Evolutionary conservation across 2,797 vertebrate species (phyloP).

Genomic region (Anniella stebbinsi): DNA sequence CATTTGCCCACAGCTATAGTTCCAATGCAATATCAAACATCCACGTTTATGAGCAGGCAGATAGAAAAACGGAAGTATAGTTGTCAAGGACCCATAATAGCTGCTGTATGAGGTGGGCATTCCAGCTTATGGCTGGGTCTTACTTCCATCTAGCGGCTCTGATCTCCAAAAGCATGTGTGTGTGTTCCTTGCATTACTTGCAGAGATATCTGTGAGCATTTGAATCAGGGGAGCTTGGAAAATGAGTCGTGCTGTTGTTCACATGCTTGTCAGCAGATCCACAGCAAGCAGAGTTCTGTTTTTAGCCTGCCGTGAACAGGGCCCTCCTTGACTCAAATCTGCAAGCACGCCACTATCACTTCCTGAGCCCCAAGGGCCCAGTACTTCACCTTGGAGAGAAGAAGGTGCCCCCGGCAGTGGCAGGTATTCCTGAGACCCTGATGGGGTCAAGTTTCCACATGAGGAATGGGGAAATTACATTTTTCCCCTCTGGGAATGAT

Average conservation of each 20-base stretch:
- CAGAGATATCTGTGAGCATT: not conserved
- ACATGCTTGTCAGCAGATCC: not conserved
- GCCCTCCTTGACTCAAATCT: not conserved
- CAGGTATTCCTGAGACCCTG: not conserved
- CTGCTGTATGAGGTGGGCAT: not conserved
- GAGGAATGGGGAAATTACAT: no score
- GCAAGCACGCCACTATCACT: not conserved
- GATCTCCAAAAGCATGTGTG: not conserved
- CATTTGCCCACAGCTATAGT: no score
- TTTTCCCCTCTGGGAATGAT: not conserved
- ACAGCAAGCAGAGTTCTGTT: not conserved
- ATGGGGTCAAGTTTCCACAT: no score
- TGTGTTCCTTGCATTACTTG: not conserved
- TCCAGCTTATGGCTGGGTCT: not conserved
- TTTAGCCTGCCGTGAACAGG: not conserved
- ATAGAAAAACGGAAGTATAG: not conserved
- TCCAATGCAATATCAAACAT: not conserved
- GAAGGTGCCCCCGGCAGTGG: not conserved
- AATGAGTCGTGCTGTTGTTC: not conserved
- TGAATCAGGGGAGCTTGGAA: not conserved
- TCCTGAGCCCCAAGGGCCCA: not conserved
- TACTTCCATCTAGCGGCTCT: not conserved
- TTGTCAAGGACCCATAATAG: not conserved
- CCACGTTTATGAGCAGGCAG: not conserved
- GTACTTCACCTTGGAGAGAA: not conserved